Percentiles rank a stretch among this genome's conserved stretches.
Conservation (phyloP, 1,140 invertebrate species). For the Hyphantria cunea region DNA sequence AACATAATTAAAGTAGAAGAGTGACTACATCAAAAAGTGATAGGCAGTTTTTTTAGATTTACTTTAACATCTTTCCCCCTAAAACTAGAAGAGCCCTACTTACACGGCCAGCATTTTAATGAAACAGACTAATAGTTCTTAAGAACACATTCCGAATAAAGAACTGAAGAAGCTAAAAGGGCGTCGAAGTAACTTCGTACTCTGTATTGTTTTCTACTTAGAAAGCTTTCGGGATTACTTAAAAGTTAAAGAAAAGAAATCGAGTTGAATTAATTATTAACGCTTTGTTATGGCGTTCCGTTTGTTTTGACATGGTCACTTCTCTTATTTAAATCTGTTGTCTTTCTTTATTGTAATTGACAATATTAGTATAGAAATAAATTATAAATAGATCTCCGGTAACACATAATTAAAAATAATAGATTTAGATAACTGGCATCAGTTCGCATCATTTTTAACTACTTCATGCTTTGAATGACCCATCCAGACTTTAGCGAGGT, state of each 20-base stretch:
- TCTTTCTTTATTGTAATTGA: not conserved
- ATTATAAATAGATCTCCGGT: no score
- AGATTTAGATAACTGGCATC: no score
- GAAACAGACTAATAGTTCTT: conserved; percentile 13
- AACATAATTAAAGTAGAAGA: no score
- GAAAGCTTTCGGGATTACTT: conserved; percentile 52
- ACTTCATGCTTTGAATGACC: no score
- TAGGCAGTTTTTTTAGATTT: no score
- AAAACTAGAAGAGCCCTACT: not conserved
- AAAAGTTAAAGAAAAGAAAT: conserved; percentile 50
- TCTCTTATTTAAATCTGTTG: not conserved
- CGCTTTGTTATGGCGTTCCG: conserved; percentile 28
- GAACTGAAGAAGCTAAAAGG: conserved; percentile 22
- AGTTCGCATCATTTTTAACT: no score
- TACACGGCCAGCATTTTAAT: conserved; percentile 2
- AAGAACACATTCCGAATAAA: conserved; percentile 11
- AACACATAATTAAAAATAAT: no score
- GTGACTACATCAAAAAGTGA: no score
- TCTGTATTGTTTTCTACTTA: conserved; percentile 49
- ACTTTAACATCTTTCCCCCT: not conserved
- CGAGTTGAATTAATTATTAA: conserved; percentile 48
- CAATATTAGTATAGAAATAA: no score
- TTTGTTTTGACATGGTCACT: conserved; percentile 13
- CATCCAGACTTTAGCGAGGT: no score
- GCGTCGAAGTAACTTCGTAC: conserved; percentile 40